phyloP scores from a whole-genome alignment of 2,888 invertebrate genomes.

The Drosophila trichaetosa region DNA sequence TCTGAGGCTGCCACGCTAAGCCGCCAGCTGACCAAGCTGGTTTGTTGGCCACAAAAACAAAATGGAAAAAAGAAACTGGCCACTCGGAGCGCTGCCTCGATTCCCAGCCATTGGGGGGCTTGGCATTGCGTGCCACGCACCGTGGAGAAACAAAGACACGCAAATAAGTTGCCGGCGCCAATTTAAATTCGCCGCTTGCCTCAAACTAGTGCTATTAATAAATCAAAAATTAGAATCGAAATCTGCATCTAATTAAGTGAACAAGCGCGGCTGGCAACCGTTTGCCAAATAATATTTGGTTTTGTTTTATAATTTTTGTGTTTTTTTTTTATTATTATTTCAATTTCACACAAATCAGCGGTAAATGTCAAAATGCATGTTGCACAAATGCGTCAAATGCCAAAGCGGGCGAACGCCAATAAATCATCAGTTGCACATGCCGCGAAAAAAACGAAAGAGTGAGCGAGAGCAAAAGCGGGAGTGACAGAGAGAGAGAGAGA shows the following conservation, averaged over 20 bases:
- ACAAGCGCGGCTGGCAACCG: conserved; percentile 10
- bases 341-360: conserved; percentile 79
- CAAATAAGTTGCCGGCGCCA: conserved; percentile 67
- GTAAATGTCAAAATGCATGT: conserved; percentile 79
- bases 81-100: conserved; percentile 34
- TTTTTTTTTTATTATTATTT: conserved; percentile 24
- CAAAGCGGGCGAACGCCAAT: conserved; percentile 68
- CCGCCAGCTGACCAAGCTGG: conserved; percentile 63
- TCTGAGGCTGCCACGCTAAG: conserved; percentile 56
- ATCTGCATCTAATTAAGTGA: conserved; percentile 65
- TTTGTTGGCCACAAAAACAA: conserved; percentile 41
- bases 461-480: background rate
- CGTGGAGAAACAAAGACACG: conserved; percentile 42
- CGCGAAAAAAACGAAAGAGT: conserved; percentile 1
- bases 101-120: conserved; percentile 53
- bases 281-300: conserved; percentile 27
- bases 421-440: conserved; percentile 63
- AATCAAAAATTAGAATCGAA: conserved; percentile 59
- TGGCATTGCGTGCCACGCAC: conserved; percentile 58
- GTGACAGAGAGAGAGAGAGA: conserved; percentile 4
- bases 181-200: conserved; percentile 24
- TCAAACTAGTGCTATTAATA: conserved; percentile 60
- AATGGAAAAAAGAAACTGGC: conserved; percentile 47
- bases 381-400: conserved; percentile 80
- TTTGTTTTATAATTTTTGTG: conserved; percentile 7